A percentile compares a stretch with the other conserved stretches of the same genome.
phyloP scores from a whole-genome alignment of 53 echinoderm and acorn worm species.

The Mesocentrotus franciscanus region DNA sequence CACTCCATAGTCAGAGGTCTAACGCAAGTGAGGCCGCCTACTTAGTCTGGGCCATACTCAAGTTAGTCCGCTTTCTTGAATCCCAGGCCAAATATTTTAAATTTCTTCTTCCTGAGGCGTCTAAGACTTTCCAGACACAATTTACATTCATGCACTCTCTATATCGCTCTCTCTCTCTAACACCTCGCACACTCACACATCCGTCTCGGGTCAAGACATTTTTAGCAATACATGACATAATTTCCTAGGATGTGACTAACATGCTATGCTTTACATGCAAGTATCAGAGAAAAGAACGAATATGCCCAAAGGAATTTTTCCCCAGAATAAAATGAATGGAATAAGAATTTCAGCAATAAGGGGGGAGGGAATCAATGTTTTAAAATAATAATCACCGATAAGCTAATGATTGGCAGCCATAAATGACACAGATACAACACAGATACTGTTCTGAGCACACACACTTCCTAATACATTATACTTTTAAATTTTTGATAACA shows the following conservation, averaged over 20 bases:
- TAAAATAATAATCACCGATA: background rate
- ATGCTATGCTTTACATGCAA: conserved; percentile 18
- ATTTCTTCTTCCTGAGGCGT: conserved; percentile 65
- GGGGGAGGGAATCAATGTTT: conserved; percentile 1
- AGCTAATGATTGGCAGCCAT: conserved; percentile 14
- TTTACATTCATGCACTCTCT: conserved; percentile 21
- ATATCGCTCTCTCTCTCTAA: background rate
- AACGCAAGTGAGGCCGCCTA: background rate
- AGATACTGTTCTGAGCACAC: conserved; percentile 54
- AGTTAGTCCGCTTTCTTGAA: background rate
- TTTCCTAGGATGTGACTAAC: background rate
- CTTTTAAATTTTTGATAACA: conserved; percentile 25
- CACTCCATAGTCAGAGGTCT: background rate
- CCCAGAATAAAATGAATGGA: conserved; percentile 3
- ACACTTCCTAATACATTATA: conserved; percentile 7
- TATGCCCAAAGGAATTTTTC: conserved; percentile 6
- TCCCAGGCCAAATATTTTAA: background rate
- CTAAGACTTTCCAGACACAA: background rate
- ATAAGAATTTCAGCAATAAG: background rate
- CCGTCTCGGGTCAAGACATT: conserved; percentile 21
- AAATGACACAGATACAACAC: conserved; percentile 41
- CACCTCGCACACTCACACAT: conserved; percentile 32
- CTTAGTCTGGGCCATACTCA: background rate
- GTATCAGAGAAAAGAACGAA: background rate
- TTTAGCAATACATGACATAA: background rate